Conservation (phyloP, 2,113 vertebrate genomes). For the Micronisus gabar region DNA sequence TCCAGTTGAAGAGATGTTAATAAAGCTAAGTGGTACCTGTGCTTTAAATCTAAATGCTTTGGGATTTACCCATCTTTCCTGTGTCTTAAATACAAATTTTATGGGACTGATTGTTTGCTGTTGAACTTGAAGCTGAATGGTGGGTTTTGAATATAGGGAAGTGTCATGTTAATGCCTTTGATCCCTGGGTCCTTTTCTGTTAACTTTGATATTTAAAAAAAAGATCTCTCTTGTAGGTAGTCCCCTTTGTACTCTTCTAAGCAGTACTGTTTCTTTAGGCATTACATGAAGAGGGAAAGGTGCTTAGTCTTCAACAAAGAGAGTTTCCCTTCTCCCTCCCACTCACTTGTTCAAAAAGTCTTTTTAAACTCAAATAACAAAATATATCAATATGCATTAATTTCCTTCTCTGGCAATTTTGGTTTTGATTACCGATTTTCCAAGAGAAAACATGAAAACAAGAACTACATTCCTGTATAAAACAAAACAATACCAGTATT, state of each 20-base stretch:
- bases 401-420: neutral
- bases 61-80: neutral
- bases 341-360: neutral
- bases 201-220: neutral
- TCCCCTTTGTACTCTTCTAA: neutral
- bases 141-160: neutral
- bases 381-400: neutral
- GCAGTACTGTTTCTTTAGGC: neutral
- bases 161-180: neutral
- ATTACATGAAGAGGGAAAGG: neutral
- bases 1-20: neutral
- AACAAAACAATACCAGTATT: neutral
- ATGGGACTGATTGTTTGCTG: neutral
- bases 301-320: neutral
- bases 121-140: neutral
- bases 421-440: neutral
- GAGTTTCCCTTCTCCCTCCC: neutral
- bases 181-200: neutral
- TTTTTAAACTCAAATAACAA: neutral
- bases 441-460: neutral
- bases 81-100: neutral
- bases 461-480: neutral
- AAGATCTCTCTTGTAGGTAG: neutral
- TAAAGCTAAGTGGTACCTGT: neutral
- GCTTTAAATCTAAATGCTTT: neutral